Percentiles rank a stretch among this genome's conserved stretches.
These are phyloP conservation scores for Collichthys lucidus DNA, from an alignment of 2,113 vertebrate genomes.

Conservation along the genomic window DNA sequence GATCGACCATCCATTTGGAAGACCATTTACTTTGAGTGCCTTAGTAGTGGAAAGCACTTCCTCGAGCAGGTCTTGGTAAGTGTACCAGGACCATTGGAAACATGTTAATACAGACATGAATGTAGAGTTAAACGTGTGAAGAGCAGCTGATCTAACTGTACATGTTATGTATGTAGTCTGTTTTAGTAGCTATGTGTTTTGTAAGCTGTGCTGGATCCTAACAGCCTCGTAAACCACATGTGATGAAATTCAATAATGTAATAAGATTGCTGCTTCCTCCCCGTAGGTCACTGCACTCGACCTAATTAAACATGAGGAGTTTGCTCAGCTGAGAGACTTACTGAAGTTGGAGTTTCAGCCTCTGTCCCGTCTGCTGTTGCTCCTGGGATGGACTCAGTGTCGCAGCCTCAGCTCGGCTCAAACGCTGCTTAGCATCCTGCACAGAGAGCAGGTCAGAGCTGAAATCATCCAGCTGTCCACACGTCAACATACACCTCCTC, in stretches of 20 bases:
- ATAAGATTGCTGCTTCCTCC: constrained; percentile 15
- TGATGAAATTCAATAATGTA: constrained; percentile 28
- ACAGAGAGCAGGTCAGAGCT: constrained; percentile 86
- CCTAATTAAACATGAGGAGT: constrained; percentile 92
- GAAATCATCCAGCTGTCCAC: background rate
- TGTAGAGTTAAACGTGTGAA: background rate
- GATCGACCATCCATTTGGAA: constrained; percentile 89
- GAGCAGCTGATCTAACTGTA: background rate
- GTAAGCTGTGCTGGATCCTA: background rate
- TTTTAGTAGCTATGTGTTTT: background rate
- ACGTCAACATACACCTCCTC: background rate
- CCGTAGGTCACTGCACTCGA: constrained; percentile 91
- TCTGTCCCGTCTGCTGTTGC: constrained; percentile 90
- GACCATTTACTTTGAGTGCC: constrained; percentile 92
- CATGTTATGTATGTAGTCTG: background rate
- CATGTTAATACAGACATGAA: background rate
- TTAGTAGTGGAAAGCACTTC: constrained; percentile 93
- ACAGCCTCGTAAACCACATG: background rate
- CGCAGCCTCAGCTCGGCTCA: constrained; percentile 90
- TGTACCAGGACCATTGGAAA: background rate
- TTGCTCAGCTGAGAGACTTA: constrained; percentile 84
- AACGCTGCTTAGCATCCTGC: constrained; percentile 87
- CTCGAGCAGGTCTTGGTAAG: constrained; percentile 95
- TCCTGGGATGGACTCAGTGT: constrained; percentile 95
- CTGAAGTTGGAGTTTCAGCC: constrained; percentile 90